Evolutionary conservation across 2,888 invertebrate genomes (phyloP).

Genomic region (Drosophila koepferae): DNA sequence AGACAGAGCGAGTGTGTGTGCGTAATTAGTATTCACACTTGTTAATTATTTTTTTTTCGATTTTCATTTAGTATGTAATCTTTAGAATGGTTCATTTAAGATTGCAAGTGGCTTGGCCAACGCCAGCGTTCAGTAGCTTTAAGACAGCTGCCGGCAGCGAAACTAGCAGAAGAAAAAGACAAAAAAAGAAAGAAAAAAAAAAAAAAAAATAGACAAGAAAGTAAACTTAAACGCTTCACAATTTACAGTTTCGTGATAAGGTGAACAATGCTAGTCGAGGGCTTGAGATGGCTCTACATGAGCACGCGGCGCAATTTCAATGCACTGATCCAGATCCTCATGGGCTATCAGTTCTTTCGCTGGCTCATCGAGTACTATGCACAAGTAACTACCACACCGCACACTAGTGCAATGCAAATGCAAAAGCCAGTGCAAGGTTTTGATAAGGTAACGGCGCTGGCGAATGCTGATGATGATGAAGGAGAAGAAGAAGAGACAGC

Average conservation of each 20-base stretch:
- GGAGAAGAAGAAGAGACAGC: constrained; percentile 1
- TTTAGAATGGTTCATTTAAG: constrained; percentile 37
- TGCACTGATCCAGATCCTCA: constrained; percentile 58
- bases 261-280: constrained; percentile 64
- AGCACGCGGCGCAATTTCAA: constrained; percentile 45
- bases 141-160: constrained; percentile 30
- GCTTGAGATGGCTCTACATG: constrained; percentile 57
- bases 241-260: constrained; percentile 29
- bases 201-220: background rate
- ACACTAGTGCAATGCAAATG: constrained; percentile 21
- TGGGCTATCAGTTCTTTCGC: constrained; percentile 72
- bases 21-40: constrained; percentile 34
- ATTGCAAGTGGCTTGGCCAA: constrained; percentile 21
- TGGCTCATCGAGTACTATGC: constrained; percentile 68
- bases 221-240: constrained; percentile 23
- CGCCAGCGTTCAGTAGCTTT: constrained; percentile 32
- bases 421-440: constrained; percentile 25
- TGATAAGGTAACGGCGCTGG: constrained; percentile 32
- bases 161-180: constrained; percentile 15
- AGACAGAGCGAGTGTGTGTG: background rate
- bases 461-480: constrained; percentile 31
- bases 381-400: constrained; percentile 50
- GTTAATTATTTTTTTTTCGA: constrained; percentile 10
- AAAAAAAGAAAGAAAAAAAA: background rate
- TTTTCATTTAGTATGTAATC: constrained; percentile 13